These are phyloP conservation scores for Harpagifer antarcticus DNA, from an alignment of 2,797 vertebrate species.

Conservation along the genomic window DNA sequence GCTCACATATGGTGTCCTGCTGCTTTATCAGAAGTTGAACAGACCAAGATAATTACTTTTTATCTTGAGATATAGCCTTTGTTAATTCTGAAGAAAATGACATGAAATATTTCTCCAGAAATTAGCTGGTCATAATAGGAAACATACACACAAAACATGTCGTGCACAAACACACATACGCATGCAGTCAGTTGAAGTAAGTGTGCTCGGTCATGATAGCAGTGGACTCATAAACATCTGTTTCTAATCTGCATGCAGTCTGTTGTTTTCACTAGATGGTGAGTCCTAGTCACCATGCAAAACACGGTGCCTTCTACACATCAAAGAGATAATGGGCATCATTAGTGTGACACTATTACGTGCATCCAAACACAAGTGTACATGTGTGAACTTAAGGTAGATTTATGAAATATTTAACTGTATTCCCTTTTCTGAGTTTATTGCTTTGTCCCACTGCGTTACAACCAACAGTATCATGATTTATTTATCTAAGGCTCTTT, in stretches of 20 bases:
- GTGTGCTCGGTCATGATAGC: constrained; percentile 72
- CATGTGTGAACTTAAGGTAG: constrained; percentile 8
- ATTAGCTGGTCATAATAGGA: constrained; percentile 75
- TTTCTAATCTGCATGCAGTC: constrained; percentile 69
- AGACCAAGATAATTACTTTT: constrained; percentile 37
- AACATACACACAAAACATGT: constrained; percentile 61
- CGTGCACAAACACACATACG: constrained; percentile 31
- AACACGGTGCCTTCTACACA: constrained; percentile 31
- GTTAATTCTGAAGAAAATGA: constrained; percentile 50
- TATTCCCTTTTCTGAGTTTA: background rate
- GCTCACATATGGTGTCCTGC: constrained; percentile 34
- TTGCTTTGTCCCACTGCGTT: background rate
- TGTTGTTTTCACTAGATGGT: constrained; percentile 74
- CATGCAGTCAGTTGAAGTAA: constrained; percentile 49
- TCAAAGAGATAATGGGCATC: constrained; percentile 43
- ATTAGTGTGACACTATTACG: constrained; percentile 27
- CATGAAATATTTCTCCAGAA: constrained; percentile 68
- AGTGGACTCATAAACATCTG: constrained; percentile 79
- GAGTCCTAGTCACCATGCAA: constrained; percentile 56
- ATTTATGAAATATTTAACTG: constrained; percentile 2
- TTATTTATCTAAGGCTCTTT: background rate
- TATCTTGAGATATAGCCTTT: constrained; percentile 40
- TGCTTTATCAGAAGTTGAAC: constrained; percentile 46
- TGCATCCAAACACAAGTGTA: constrained; percentile 19
- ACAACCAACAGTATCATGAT: background rate